Base-by-base conservation (phyloP, 2,888 invertebrate genomes). In the Cylindroiulus punctatus region DNA sequence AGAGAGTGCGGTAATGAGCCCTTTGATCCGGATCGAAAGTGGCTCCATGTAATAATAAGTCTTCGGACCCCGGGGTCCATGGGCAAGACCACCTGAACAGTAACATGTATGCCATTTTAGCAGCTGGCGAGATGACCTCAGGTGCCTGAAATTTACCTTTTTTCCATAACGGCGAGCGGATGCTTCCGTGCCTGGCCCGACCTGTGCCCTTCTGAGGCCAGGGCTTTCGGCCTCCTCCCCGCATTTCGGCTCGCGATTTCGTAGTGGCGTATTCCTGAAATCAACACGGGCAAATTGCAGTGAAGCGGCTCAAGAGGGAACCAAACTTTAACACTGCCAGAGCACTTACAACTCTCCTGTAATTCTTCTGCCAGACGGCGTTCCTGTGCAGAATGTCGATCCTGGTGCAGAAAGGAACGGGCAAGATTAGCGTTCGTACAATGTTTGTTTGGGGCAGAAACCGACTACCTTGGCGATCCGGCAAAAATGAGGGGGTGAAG, bases 141-240 rank as follows among this genome's bases (percentile, higher is more conserved):
- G 1, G 22, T 4, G 5, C 10, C 76, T 32, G 1, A 32, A 47
- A 30, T 52, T 85, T 84, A 88, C 88, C 97, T 0, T 95, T 94
- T 88, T 92, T 93, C 91, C 94, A 98, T 0, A 98, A 90, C 0
- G 98, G 98, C 1, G 98, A 96, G 87, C 97, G 93, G 87, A 96
- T 96, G 17, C 97, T 97, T 19, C 98, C 97, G 90, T 98, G 98
- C 81, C 99, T 93, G 0, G 99, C 96, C 88, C 94, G 93, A 0
- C 99, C 99, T 42, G 93, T 90, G 32, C 98, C 97, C 92, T 99
- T 99, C 90, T 99, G 99, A 0, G 96, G 97, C 98, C 98, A 98
- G 0, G 99, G 99, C 89, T 99, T 99, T 40, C 93, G 93, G 0
- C 97, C 97, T 86, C 98, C 97, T 57, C 98, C 98, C 84, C 94